These are phyloP conservation scores for Acrocephalus kingi DNA, from an alignment of 2,113 vertebrate species.

Conservation along the genomic window DNA sequence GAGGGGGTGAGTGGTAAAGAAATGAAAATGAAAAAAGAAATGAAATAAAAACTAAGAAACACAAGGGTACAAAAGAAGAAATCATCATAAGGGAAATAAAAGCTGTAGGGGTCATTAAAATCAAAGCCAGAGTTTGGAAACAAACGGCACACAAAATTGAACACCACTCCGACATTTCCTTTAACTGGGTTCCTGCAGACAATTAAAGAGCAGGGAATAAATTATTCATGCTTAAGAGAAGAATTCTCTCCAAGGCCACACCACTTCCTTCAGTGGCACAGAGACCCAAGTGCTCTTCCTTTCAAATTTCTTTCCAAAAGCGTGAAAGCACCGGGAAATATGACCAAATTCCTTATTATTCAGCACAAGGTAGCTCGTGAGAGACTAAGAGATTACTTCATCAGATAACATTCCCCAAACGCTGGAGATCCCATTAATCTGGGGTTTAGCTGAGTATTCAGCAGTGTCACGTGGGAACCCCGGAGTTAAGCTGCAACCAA, in stretches of 20 bases:
- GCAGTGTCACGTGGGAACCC: background rate
- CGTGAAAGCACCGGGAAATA: background rate
- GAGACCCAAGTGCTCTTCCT: background rate
- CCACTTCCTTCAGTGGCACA: background rate
- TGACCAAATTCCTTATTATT: background rate
- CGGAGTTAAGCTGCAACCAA: background rate
- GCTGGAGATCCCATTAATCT: constrained; percentile 30
- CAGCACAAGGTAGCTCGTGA: background rate
- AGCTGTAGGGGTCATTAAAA: background rate
- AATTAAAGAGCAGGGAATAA: constrained; percentile 14
- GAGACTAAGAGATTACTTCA: constrained; percentile 9
- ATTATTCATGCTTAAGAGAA: background rate
- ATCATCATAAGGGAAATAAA: background rate
- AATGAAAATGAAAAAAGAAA: background rate
- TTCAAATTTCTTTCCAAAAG: background rate
- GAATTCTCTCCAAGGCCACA: background rate
- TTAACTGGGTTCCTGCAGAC: background rate
- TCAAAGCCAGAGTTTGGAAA: background rate
- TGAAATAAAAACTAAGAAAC: background rate
- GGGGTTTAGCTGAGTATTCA: constrained; percentile 13
- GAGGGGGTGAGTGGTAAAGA: background rate
- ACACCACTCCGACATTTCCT: background rate
- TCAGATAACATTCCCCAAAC: constrained; percentile 1
- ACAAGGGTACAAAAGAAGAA: background rate
- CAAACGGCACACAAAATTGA: background rate